These are phyloP conservation scores for Harpalus rubripes DNA, from an alignment of 2,888 invertebrate genomes.

Conservation along the genomic window DNA sequence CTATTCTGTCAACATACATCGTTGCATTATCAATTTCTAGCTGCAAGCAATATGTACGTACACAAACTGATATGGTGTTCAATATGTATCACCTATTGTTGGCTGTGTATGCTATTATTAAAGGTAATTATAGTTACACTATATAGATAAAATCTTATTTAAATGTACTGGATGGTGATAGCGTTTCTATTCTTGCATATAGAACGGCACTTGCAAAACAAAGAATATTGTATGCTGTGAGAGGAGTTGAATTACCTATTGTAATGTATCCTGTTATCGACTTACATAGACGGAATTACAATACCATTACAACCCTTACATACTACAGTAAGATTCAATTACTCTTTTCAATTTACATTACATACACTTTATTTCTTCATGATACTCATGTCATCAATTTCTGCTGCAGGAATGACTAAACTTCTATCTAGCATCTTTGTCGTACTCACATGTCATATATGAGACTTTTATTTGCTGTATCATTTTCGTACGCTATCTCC, in stretches of 20 bases:
- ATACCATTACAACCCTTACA: not conserved
- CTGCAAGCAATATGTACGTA: not conserved
- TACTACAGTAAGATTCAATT: no score
- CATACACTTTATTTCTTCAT: no score
- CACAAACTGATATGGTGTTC: not conserved
- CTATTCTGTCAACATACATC: not conserved
- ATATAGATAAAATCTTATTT: conserved; percentile 4
- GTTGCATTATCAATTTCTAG: not conserved
- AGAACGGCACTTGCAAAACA: not conserved
- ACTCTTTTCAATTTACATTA: no score
- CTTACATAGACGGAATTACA: not conserved
- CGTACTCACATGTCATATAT: no score
- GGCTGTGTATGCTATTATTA: not conserved
- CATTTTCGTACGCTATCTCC: no score
- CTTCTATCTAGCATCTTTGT: no score
- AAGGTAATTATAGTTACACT: not conserved
- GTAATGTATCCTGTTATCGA: not conserved
- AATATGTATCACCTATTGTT: not conserved
- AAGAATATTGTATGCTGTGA: not conserved
- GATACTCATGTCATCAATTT: no score
- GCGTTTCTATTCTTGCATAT: not conserved
- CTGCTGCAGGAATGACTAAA: no score
- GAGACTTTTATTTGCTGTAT: no score
- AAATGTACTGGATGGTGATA: not conserved
- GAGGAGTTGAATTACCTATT: not conserved